Evolutionary conservation across 2,888 invertebrate genomes (phyloP).

Genomic region (Meliscaeva auricollis): DNA sequence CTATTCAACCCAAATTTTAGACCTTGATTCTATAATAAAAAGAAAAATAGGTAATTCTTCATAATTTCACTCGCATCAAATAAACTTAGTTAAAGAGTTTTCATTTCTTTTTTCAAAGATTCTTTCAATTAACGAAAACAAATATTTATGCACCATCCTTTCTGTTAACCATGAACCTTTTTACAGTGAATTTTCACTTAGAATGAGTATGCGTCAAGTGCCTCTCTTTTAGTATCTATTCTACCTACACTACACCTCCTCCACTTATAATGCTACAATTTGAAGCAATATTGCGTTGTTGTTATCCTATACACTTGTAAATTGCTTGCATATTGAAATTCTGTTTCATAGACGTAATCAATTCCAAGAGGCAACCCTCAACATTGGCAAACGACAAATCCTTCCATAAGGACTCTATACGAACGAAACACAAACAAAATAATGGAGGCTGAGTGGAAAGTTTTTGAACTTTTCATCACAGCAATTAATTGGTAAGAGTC

Average conservation of each 20-base stretch:
- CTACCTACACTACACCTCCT: not conserved
- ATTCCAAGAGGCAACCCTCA: constrained; percentile 47
- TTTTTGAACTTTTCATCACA: constrained; percentile 75
- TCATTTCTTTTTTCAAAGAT: too few species aligned
- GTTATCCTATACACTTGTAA: too few species aligned
- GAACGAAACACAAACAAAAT: not conserved
- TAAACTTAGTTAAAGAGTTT: not conserved
- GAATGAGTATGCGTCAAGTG: constrained; percentile 2
- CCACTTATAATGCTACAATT: not conserved
- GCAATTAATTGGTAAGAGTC: constrained; percentile 75
- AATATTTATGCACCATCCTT: not conserved
- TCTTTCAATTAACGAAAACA: constrained; percentile 19
- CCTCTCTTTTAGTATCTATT: not conserved
- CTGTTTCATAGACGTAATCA: constrained; percentile 65
- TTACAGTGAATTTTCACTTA: not conserved
- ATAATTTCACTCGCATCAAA: not conserved
- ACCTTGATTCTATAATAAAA: too few species aligned
- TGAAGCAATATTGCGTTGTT: not conserved
- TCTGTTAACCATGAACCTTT: constrained; percentile 6
- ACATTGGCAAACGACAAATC: constrained; percentile 26
- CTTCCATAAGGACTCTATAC: not conserved
- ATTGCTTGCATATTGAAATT: constrained; percentile 35
- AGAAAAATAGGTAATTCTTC: too few species aligned
- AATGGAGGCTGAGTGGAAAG: constrained; percentile 19
- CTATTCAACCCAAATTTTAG: too few species aligned